Conservation (phyloP, 2,888 invertebrate genomes). For the Coremacera marginata region DNA sequence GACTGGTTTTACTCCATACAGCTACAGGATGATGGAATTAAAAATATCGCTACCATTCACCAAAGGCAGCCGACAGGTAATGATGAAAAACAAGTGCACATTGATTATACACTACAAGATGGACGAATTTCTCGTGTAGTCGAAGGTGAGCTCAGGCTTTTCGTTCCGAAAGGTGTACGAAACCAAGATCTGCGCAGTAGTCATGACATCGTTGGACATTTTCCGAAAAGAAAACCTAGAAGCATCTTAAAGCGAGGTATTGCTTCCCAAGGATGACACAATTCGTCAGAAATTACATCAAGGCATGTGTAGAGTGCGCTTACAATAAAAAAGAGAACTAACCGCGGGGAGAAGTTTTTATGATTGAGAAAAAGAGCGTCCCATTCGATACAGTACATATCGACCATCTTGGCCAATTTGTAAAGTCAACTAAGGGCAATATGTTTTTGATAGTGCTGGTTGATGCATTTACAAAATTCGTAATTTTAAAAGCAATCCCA, state of each 20-base stretch:
- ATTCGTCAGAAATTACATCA: slow-evolving; percentile 33
- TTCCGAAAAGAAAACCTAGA: slow-evolving; percentile 32
- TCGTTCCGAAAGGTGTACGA: slow-evolving; percentile 28
- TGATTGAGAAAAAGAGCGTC: slow-evolving; percentile 26
- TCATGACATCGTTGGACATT: slow-evolving; percentile 37
- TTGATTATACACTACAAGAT: background rate
- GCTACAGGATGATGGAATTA: slow-evolving; percentile 20
- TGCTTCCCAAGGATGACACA: slow-evolving; percentile 41
- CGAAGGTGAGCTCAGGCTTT: slow-evolving; percentile 2
- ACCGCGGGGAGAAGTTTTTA: slow-evolving; percentile 30
- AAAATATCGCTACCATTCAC: background rate
- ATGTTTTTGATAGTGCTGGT: slow-evolving; percentile 22
- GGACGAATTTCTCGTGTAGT: slow-evolving; percentile 25
- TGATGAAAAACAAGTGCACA: background rate
- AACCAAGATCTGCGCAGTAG: slow-evolving; percentile 27
- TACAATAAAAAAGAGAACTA: slow-evolving; percentile 29
- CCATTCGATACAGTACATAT: slow-evolving; percentile 31
- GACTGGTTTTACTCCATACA: slow-evolving; percentile 36
- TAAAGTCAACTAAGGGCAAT: slow-evolving; percentile 35
- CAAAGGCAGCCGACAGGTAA: background rate
- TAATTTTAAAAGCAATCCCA: background rate
- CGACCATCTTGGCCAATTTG: slow-evolving; percentile 23
- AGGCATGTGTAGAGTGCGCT: slow-evolving; percentile 32
- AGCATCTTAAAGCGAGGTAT: slow-evolving; percentile 27
- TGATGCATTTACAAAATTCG: slow-evolving; percentile 28